These are phyloP conservation scores for Phylloscopus whistleri DNA, from an alignment of 2,113 vertebrate genomes.

Conservation along the genomic window DNA sequence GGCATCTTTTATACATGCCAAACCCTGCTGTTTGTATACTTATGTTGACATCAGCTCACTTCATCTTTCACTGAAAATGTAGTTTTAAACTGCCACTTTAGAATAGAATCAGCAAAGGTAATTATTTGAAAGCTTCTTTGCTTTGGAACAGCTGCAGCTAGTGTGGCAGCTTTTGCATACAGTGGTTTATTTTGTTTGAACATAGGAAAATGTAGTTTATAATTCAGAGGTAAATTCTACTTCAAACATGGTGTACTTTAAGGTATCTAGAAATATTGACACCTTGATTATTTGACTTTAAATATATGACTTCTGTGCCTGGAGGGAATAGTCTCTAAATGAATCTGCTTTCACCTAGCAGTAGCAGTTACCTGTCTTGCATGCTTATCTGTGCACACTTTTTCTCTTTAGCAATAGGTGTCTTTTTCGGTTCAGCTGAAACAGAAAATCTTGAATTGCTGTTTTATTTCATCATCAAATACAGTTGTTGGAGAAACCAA, in stretches of 20 bases:
- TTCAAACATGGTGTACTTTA: not conserved
- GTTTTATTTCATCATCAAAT: not conserved
- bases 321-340: not conserved
- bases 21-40: not conserved
- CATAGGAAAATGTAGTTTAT: not conserved
- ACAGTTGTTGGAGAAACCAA: slow-evolving; percentile 38
- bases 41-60: not conserved
- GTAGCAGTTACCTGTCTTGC: not conserved
- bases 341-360: not conserved
- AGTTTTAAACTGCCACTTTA: not conserved
- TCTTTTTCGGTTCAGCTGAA: not conserved
- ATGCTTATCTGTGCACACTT: not conserved
- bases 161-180: not conserved
- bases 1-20: not conserved
- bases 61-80: not conserved
- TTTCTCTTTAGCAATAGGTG: not conserved
- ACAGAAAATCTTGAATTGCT: not conserved
- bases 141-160: not conserved
- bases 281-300: not conserved
- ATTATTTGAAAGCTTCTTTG: not conserved
- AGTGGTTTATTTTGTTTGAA: not conserved
- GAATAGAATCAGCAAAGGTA: not conserved
- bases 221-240: not conserved
- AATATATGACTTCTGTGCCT: not conserved
- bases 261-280: not conserved